Conservation (phyloP, 2,888 invertebrate species). For the Epinotia demarniana region DNA sequence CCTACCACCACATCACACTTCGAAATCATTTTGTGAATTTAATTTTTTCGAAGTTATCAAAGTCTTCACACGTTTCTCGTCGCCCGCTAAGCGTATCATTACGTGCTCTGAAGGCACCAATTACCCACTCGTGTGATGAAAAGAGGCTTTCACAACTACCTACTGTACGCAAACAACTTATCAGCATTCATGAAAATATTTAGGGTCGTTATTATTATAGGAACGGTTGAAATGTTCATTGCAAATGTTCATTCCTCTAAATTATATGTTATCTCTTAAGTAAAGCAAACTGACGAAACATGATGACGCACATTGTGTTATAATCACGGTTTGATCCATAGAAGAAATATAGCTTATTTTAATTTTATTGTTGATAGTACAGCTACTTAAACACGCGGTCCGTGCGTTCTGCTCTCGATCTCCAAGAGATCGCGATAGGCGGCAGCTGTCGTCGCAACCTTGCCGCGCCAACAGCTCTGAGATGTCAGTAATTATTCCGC, state of each 20-base stretch:
- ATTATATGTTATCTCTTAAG: constrained; percentile 1
- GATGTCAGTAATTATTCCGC: constrained; percentile 76
- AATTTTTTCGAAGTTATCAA: constrained; percentile 73
- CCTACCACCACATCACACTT: constrained; percentile 77
- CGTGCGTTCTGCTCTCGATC: constrained; percentile 21
- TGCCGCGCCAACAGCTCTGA: constrained; percentile 70
- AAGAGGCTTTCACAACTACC: constrained; percentile 64
- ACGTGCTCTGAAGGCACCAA: constrained; percentile 67
- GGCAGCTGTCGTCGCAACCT: constrained; percentile 70
- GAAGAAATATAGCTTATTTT: background rate
- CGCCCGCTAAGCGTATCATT: constrained; percentile 75
- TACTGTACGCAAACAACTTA: constrained; percentile 42
- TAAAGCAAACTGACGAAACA: background rate
- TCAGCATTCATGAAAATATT: constrained; percentile 40
- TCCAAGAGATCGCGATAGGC: constrained; percentile 60
- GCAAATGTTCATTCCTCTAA: background rate
- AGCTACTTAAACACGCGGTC: constrained; percentile 19
- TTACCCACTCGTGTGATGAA: constrained; percentile 68
- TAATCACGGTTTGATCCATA: background rate
- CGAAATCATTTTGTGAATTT: constrained; percentile 72
- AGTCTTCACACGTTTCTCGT: constrained; percentile 67
- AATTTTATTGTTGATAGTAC: background rate
- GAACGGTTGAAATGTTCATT: constrained; percentile 22
- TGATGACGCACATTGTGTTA: background rate
- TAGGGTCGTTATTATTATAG: constrained; percentile 32